Base-by-base conservation (phyloP, 2,797 vertebrate genomes). In the Enteromius treurensis region DNA sequence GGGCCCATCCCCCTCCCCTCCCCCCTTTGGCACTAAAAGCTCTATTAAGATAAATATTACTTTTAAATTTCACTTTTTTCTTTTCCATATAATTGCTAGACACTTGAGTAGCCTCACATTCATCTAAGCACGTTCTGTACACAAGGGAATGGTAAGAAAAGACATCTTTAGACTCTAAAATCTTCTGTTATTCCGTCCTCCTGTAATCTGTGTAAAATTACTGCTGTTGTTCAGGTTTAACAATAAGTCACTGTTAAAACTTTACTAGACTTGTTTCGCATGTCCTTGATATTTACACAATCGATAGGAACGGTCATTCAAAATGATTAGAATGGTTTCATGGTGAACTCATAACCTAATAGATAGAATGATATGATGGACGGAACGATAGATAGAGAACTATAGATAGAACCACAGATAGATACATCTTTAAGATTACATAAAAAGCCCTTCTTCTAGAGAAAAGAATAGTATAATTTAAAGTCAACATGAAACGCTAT, bases 251-350 rank as follows among this genome's bases (percentile, higher is more conserved):
- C 69, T 26, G 69, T 73, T 64, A 73, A 80, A 80, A 81, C 79
- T 34, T 64, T 64, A 73, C 55, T 90, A 81, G 29, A 81, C 79
- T 64, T 64, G 79, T n/a, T 70, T 29, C 29, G 90, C 91, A 93
- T 94, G 92, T 92, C 93, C 93, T 94, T 95, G 89, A 87, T 93
- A 94, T 94, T 89, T 93, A 93, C 93, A 95, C 88, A 90, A 91
- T 90, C 89, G 76, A 79, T 85, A 90, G 85, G 32, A 78, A 77
- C 45, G 19, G 26, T 62, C 37, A 49, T 10, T 58, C 49, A 26
- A 82, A 67, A 42, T 11, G 4, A 34, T 82, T 78, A 10, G 64
- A 34, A 67, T 37, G 51, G 55, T 21, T 47, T 77, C 17, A 53
- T 37, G 49, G 26, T 21, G 19, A 83, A 70, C 26, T 40, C n/a